Percentiles rank a stretch among this genome's conserved stretches.
Evolutionary conservation across 2,113 vertebrate genomes (phyloP).

Genomic region (Opisthocomus hoazin): DNA sequence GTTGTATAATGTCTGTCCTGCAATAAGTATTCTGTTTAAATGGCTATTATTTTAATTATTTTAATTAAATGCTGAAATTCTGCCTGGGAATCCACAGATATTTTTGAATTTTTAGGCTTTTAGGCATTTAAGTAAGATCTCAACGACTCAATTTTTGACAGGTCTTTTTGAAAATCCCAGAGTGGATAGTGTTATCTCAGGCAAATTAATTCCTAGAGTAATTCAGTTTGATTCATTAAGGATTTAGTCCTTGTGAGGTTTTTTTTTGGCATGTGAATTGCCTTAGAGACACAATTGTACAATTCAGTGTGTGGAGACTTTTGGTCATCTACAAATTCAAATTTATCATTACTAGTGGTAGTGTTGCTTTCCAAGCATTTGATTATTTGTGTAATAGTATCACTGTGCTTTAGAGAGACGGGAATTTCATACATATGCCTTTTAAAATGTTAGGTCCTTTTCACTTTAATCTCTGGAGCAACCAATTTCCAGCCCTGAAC

Average conservation of each 20-base stretch:
- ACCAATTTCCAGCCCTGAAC: neutral
- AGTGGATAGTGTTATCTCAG: neutral
- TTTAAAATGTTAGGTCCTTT: neutral
- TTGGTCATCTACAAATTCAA: neutral
- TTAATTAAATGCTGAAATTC: neutral
- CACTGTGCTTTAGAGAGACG: neutral
- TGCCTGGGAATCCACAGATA: neutral
- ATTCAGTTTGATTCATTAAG: neutral
- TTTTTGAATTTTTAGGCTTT: neutral
- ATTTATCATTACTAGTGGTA: neutral
- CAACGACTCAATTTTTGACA: neutral
- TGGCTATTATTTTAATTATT: neutral
- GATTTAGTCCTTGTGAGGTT: neutral
- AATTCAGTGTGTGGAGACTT: neutral
- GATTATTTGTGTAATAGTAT: neutral
- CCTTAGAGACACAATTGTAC: neutral
- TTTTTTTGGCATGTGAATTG: neutral
- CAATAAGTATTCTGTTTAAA: neutral
- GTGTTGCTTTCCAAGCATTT: neutral
- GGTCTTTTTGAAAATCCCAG: neutral
- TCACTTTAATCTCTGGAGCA: neutral
- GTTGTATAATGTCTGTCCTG: neutral
- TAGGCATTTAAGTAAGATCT: neutral
- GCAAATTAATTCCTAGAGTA: constrained; percentile 27
- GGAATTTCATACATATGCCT: neutral